Base-by-base conservation (phyloP, 2,797 vertebrate species). In the Decapterus maruadsi region DNA sequence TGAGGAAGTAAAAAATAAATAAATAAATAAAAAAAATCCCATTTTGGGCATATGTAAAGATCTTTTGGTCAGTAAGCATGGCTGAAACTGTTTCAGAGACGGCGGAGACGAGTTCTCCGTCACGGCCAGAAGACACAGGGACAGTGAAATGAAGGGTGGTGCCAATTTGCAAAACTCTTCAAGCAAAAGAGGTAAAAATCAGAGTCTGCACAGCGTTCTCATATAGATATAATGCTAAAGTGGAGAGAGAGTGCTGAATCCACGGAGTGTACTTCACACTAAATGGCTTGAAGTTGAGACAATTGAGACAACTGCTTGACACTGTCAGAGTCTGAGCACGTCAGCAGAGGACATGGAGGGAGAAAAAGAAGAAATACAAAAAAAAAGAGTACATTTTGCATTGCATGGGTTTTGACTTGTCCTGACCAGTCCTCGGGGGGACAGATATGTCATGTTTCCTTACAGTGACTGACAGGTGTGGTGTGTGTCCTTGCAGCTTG, bases 401-500 rank as follows among this genome's bases (percentile, higher is more conserved):
- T 31, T 45, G 60, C 7, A 38, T 6, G 8, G 2, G 56, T 19
- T 16, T 26, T 19, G 48, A 60, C 34, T 45, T 58, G 34, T 53
- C 13, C 40, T 4, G 12, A 48, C 19, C 19, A 1, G 29, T 46
- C 29, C 59, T 57, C 10, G 17, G 38, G 1, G 8, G 16, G 50
- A 34, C 1, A 54, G 46, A 42, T n/a, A 0, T 60, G 68, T 46
- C 67, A 16, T 56, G 14, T 68, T 57, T 58, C 13, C 4, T 72
- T 14, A 6, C 50, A 26, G 38, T 80, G 50, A 75, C 11, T 68
- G 74, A 58, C 75, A 48, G 62, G 2, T 64, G 53, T 53, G n/a
- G 36, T 55, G 14, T 75, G 38, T 83, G 59, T 81, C n/a, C 36
- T 65, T 31, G 75, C 92, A 97, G 98, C 85, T 93, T 99, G 82